Percentiles rank a stretch among this genome's conserved stretches.
These are phyloP conservation scores for Acronicta leporina DNA, from an alignment of 2,888 invertebrate genomes.

Conservation along the genomic window DNA sequence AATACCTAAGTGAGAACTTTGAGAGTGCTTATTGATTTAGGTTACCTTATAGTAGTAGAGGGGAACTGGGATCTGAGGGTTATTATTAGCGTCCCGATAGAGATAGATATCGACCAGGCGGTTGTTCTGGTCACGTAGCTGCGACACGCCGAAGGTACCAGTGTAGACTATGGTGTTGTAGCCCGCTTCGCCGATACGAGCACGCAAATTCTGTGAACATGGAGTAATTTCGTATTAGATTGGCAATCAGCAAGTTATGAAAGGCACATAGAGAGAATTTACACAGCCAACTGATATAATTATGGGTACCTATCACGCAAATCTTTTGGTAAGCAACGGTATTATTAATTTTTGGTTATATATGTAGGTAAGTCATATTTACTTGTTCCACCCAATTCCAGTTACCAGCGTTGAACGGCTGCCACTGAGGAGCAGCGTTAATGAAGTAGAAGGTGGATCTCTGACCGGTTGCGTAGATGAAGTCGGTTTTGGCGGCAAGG, in stretches of 20 bases:
- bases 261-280: no score
- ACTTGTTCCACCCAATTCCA: constrained; percentile 87
- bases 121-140: constrained; percentile 83
- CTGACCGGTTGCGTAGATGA: constrained; percentile 89
- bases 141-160: constrained; percentile 89
- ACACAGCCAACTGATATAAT: no score
- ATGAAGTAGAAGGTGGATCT: constrained; percentile 90
- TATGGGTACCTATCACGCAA: no score
- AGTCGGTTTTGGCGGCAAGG: constrained; percentile 90
- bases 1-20: no score
- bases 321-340: no score
- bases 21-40: no score
- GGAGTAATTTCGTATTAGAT: not conserved
- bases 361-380: not conserved
- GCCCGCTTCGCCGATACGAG: constrained; percentile 74
- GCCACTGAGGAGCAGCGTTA: constrained; percentile 92
- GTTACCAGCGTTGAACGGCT: constrained; percentile 89
- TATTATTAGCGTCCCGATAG: constrained; percentile 71
- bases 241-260: no score
- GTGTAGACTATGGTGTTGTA: constrained; percentile 87
- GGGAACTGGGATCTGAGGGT: constrained; percentile 77
- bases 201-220: constrained; percentile 69
- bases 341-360: no score
- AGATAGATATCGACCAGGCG: constrained; percentile 79
- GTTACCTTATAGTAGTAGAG: constrained; percentile 81